A percentile compares a stretch with the other conserved stretches of the same genome.
These are phyloP conservation scores for Yponomeuta evonymella DNA, from an alignment of 2,888 invertebrate species.

Conservation along the genomic window DNA sequence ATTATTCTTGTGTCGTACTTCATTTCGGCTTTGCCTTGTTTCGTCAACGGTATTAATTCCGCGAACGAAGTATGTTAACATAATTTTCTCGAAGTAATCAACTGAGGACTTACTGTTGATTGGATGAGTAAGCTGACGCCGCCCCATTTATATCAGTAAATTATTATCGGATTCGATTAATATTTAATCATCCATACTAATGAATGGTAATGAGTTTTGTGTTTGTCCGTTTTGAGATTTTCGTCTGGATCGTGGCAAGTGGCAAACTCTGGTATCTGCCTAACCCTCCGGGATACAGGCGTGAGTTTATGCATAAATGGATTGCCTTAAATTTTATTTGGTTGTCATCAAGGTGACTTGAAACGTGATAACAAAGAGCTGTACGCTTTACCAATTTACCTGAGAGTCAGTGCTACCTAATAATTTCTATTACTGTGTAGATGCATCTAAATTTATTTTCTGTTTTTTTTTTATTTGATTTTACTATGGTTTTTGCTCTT, in stretches of 20 bases:
- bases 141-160: conserved; percentile 21
- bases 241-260: not conserved
- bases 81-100: not conserved
- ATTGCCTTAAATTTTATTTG: too few species aligned
- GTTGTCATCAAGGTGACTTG: too few species aligned
- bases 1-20: conserved; percentile 33
- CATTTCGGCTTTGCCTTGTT: not conserved
- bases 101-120: conserved; percentile 17
- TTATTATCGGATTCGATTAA: conserved; percentile 26
- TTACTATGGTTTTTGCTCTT: too few species aligned
- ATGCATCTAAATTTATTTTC: too few species aligned
- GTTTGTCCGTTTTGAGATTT: not conserved
- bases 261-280: too few species aligned
- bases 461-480: too few species aligned
- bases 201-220: not conserved
- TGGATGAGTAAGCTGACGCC: conserved; percentile 27
- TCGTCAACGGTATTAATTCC: not conserved
- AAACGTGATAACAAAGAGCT: too few species aligned
- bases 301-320: too few species aligned
- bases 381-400: too few species aligned
- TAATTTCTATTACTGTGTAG: too few species aligned
- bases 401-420: too few species aligned
- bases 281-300: too few species aligned
- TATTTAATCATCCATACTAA: not conserved
- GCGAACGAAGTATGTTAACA: not conserved